These are phyloP conservation scores for Chirona hameri DNA, from an alignment of 2,888 invertebrate genomes.

Conservation along the genomic window DNA sequence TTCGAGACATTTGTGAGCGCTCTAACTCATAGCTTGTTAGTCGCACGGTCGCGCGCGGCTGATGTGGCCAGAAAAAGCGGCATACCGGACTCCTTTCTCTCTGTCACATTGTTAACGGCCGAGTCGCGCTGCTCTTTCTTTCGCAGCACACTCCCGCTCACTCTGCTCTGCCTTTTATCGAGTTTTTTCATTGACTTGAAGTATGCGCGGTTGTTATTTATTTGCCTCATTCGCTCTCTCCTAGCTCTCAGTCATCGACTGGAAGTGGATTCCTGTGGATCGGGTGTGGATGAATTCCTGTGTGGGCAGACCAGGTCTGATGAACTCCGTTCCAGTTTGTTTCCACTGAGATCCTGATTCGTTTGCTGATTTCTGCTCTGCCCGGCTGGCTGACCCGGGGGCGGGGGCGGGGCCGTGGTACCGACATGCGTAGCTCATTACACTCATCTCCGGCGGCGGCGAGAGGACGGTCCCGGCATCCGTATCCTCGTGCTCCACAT, in stretches of 20 bases:
- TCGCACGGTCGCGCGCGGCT: background rate
- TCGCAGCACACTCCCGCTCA: background rate
- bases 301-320: no score
- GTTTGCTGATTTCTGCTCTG: no score
- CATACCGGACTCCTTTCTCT: background rate
- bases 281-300: no score
- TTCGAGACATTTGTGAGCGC: background rate
- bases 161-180: background rate
- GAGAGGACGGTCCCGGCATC: background rate
- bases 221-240: no score
- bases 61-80: background rate
- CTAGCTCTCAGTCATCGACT: no score
- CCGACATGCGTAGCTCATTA: background rate
- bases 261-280: no score
- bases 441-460: background rate
- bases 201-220: no score
- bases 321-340: no score
- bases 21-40: conserved; percentile 26
- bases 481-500: background rate
- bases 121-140: background rate
- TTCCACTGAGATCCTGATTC: no score
- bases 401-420: background rate
- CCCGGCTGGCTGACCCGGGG: background rate
- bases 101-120: background rate
- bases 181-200: no score